Base-by-base conservation (phyloP, 2,797 vertebrate genomes). In the Myotis vivesi region DNA sequence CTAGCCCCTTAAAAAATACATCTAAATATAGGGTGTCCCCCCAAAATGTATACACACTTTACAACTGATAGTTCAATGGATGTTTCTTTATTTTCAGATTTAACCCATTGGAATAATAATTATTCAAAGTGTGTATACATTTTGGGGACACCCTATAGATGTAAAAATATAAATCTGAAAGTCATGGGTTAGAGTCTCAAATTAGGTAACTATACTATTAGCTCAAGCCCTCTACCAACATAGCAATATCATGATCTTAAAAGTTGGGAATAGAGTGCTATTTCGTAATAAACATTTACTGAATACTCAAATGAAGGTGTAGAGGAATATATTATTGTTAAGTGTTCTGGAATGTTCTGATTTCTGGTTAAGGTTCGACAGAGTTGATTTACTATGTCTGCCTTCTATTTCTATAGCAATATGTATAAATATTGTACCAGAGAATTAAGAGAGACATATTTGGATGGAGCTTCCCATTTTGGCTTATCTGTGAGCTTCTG, bases 361-460 rank as follows among this genome's bases (percentile, higher is more conserved):
- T 20, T 55, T 6, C 57, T 30, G 25, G 23, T 49, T 86, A 30
- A 89, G 68, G 68, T 46, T 80, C 82, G 55, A 69, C 12, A 62
- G 20, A 68, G 25, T 12, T 59, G 13, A 81, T 69, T 62, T 59
- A 71, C 44, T 28, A 62, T 36, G 16, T 69, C 33, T 76, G 12
- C 6, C 36, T 87, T 91, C 77, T 79, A 62, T 90, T 93, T 80
- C 86, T 68, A 68, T 51, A 79, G 46, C 46, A 53, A n/a, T 51
- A 41, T 3, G 38, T 64, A 53, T 33, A 75, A 75, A 53, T 41
- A 69, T 9, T 84, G 25, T 19, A 33, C 33, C 49, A 85, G 51
- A 33, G 89, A 86, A 92, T 46, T 33, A 94, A 87, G 49, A 25
- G 90, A 81, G 44, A 59, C 6, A 33, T 8, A 62, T 0, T 0